Evolutionary conservation across 2,113 vertebrate genomes (phyloP).

Genomic region (Pagrus major): DNA sequence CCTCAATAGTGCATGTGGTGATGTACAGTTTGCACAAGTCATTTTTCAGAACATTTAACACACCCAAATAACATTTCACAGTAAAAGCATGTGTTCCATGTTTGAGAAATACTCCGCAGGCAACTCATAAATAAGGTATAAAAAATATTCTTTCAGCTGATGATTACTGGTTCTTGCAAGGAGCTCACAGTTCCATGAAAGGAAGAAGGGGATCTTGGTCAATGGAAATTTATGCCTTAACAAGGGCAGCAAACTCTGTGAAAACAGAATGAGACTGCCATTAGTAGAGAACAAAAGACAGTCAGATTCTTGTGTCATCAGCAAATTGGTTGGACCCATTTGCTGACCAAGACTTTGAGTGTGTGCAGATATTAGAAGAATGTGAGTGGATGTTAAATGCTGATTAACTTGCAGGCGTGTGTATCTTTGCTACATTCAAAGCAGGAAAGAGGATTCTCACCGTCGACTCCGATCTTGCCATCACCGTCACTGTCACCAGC

Average conservation of each 20-base stretch:
- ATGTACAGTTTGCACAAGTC: conserved; percentile 83
- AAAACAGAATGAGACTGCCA: conserved; percentile 67
- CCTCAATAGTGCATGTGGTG: conserved; percentile 83
- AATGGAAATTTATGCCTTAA: conserved; percentile 85
- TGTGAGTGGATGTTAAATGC: not conserved
- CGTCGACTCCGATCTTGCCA: conserved; percentile 86
- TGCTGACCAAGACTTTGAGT: conserved; percentile 19
- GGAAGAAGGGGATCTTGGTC: conserved; percentile 82
- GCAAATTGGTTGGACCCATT: not conserved
- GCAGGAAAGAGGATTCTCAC: conserved; percentile 65
- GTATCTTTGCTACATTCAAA: not conserved
- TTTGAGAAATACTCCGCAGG: conserved; percentile 80
- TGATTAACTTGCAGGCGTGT: no score
- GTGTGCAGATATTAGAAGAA: not conserved
- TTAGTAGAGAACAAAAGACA: conserved; percentile 64
- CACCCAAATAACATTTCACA: conserved; percentile 71
- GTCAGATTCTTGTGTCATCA: conserved; percentile 9
- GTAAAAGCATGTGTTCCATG: conserved; percentile 77
- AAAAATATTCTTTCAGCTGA: conserved; percentile 86
- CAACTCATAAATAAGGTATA: conserved; percentile 87
- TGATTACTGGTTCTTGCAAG: conserved; percentile 79
- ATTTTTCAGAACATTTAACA: conserved; percentile 80
- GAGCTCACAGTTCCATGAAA: conserved; percentile 82
- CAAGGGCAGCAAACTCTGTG: conserved; percentile 84
- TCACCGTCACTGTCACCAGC: conserved; percentile 87